Percentiles rank a stretch among this genome's conserved stretches.
Evolutionary conservation across 2,113 vertebrate species (phyloP).

Genomic region (Lampris megalopsis): DNA sequence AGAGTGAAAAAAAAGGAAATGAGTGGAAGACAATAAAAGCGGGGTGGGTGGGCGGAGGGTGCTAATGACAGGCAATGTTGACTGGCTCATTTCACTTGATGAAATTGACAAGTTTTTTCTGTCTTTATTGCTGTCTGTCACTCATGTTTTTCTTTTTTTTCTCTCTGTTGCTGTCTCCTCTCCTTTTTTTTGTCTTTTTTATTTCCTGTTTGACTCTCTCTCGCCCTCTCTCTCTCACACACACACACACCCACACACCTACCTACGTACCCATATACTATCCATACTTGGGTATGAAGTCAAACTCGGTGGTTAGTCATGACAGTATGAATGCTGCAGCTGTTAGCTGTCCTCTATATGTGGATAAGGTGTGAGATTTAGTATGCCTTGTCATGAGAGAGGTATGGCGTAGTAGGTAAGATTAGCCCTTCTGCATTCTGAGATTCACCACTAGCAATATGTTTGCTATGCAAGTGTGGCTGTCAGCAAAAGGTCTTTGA

Average conservation of each 20-base stretch:
- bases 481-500: neutral
- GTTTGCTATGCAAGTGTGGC: neutral
- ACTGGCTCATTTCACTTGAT: conserved; percentile 63
- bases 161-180: neutral
- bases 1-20: neutral
- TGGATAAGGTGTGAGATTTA: conserved; percentile 24
- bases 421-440: neutral
- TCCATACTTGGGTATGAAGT: conserved; percentile 15
- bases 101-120: conserved; percentile 7
- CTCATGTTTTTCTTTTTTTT: neutral
- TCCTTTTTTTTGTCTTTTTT: conserved; percentile 3
- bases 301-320: neutral
- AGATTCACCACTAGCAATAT: neutral
- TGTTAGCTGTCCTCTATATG: conserved; percentile 2
- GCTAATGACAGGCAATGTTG: conserved; percentile 25
- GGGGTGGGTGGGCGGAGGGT: neutral
- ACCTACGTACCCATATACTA: neutral
- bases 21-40: neutral
- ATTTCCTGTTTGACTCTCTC: no score
- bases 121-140: neutral
- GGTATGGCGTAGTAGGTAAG: neutral
- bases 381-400: neutral
- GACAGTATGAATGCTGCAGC: neutral
- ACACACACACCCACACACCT: neutral
- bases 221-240: conserved; percentile 1